Evolutionary conservation across 2,797 vertebrate genomes (phyloP), one percentile per base, ranked within the genome.

Genomic region (Parauchenoglanis punctatus): DNA sequence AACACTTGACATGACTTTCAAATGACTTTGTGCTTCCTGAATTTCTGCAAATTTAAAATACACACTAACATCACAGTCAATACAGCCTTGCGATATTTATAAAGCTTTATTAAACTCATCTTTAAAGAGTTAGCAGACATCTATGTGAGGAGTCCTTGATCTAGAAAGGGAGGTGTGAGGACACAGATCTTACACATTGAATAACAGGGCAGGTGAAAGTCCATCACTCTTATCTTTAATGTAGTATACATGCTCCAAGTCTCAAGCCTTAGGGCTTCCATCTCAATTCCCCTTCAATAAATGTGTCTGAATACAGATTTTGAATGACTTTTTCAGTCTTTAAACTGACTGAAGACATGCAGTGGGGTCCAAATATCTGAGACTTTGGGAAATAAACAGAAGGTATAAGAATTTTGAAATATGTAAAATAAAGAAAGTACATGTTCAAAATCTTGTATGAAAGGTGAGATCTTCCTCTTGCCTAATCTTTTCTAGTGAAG

Each of bases 121-220:
- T 76, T 56, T 58, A 12, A 58, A 80, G 10, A 58, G 28, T 20
- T 35, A 80, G 54, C 28, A 23, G 25, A 54, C 40, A 20, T 54
- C 4, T 67, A 46, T 15, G 13, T 81, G 18, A 83, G 18, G 49
- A 49, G 72, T 52, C 52, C 78, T 72, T 87, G 58, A 83, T 63
- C 52, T 86, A 49, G 56, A 56, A 86, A 63, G 61, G 65, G 44
- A 70, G 65, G 49, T 67, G 35, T 76, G 54, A 73, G 35, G 63
- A 88, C 81, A 88, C 87, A 90, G 90, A 91, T 10, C 46, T 61
- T 58, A 40, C 11, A 18, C 56, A 35, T 65, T 87, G 54, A 80
- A 93, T 94, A 93, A 93, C 90, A 58, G 17, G 77, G 44, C 86
- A 68, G 94, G 91, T 92, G 86, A 95, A 96, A 95, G 95, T 96